A percentile compares a stretch with the other conserved stretches of the same genome.
Evolutionary conservation across 2,888 invertebrate species (phyloP).

Genomic region (Zonitis immaculata): DNA sequence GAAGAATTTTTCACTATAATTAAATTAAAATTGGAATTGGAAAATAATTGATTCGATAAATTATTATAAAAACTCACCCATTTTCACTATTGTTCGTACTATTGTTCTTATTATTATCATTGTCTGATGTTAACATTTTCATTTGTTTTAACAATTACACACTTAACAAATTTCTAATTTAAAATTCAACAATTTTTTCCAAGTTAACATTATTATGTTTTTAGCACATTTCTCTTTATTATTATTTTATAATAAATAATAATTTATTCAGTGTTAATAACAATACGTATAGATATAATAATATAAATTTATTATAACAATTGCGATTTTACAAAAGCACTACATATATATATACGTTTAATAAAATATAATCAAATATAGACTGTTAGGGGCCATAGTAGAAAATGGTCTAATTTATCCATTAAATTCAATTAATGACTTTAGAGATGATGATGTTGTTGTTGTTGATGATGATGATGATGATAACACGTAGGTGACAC

Average conservation of each 20-base stretch:
- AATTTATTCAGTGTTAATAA: constrained; percentile 1
- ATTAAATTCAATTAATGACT: constrained; percentile 47
- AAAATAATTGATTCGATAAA: too few relatives aligned
- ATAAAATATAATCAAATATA: constrained; percentile 17
- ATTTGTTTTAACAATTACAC: constrained; percentile 11
- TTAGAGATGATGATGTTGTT: constrained; percentile 2
- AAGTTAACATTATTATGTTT: neutral
- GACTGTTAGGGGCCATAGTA: constrained; percentile 27
- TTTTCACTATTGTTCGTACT: constrained; percentile 24
- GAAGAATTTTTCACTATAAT: too few relatives aligned
- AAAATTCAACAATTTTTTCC: neutral
- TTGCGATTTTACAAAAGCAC: neutral
- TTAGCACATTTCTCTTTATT: neutral
- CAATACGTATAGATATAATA: neutral
- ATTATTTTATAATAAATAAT: neutral
- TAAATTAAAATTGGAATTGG: too few relatives aligned
- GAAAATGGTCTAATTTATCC: constrained; percentile 45
- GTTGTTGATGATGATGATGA: neutral
- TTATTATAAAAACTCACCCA: constrained; percentile 26
- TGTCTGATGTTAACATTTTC: constrained; percentile 30
- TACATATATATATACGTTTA: too few relatives aligned
- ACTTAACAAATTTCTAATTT: neutral
- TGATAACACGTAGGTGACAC: constrained; percentile 31
- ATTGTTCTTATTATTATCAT: constrained; percentile 18
- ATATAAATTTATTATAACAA: too few relatives aligned